These are phyloP conservation scores for Pluvianellus socialis DNA, from an alignment of 2,113 vertebrate genomes.

Conservation along the genomic window DNA sequence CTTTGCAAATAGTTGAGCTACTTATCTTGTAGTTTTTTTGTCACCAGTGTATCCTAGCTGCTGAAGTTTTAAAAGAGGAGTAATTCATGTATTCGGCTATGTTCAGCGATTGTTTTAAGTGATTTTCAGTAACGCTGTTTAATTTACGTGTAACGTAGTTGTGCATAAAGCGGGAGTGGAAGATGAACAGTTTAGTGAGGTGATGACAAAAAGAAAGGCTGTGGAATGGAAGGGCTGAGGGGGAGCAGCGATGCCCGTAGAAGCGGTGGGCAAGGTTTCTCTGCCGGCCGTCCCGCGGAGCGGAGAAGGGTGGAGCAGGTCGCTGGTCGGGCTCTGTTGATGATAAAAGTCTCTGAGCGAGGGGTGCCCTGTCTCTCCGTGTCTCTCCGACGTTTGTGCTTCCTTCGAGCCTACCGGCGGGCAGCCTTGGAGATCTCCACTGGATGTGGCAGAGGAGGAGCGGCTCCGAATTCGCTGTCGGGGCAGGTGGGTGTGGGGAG, in stretches of 20 bases:
- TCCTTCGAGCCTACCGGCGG: not conserved
- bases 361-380: fast-evolving
- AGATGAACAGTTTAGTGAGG: not conserved
- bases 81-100: fast-evolving
- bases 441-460: not conserved
- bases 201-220: fast-evolving
- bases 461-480: fast-evolving
- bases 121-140: not conserved
- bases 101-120: not conserved
- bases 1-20: not conserved
- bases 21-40: not conserved
- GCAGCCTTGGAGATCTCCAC: not conserved
- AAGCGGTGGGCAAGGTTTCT: not conserved
- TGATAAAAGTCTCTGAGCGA: fast-evolving
- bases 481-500: not conserved
- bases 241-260: fast-evolving
- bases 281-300: not conserved
- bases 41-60: not conserved
- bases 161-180: not conserved
- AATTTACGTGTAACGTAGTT: fast-evolving
- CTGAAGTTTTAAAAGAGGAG: not conserved
- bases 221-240: fast-evolving
- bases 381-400: not conserved
- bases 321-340: not conserved
- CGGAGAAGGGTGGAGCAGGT: not conserved